These are phyloP conservation scores for Oplegnathus fasciatus DNA, from an alignment of 2,113 vertebrate genomes.

Conservation along the genomic window DNA sequence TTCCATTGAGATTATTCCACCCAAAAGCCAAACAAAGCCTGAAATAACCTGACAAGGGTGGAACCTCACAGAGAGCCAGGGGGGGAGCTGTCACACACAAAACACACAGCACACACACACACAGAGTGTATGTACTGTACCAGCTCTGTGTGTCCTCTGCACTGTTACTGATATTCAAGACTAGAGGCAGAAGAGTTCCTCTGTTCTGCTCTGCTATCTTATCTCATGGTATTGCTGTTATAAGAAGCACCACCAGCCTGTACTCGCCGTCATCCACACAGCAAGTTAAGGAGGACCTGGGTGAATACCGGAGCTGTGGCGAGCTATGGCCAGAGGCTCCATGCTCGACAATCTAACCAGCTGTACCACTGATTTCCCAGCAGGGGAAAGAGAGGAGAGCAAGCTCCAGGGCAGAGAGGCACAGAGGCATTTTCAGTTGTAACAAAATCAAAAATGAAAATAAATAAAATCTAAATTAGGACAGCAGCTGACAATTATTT, in stretches of 20 bases:
- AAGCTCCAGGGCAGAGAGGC: background rate
- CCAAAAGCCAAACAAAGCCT: slow-evolving; percentile 41
- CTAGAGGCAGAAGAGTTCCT: background rate
- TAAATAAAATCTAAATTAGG: background rate
- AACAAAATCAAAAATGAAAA: background rate
- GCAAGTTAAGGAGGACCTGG: slow-evolving; percentile 9
- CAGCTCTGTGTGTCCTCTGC: background rate
- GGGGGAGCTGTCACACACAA: background rate
- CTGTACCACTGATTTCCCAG: slow-evolving; percentile 17
- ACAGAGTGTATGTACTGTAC: background rate
- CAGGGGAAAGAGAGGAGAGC: background rate
- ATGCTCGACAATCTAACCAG: slow-evolving; percentile 52
- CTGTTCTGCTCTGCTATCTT: slow-evolving; percentile 38
- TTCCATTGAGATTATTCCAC: slow-evolving; percentile 31
- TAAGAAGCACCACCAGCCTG: slow-evolving; percentile 16
- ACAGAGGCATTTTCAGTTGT: background rate
- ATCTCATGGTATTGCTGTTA: slow-evolving; percentile 32
- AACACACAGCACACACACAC: background rate
- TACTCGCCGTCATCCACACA: slow-evolving; percentile 15
- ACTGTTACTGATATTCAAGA: slow-evolving; percentile 9
- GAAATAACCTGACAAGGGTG: slow-evolving; percentile 39
- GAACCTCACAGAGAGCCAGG: slow-evolving; percentile 2
- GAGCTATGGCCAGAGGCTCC: slow-evolving; percentile 29
- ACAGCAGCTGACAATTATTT: background rate
- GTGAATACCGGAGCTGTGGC: background rate